Conservation (phyloP, 2,113 vertebrate genomes). For the Ictidomys tridecemlineatus region DNA sequence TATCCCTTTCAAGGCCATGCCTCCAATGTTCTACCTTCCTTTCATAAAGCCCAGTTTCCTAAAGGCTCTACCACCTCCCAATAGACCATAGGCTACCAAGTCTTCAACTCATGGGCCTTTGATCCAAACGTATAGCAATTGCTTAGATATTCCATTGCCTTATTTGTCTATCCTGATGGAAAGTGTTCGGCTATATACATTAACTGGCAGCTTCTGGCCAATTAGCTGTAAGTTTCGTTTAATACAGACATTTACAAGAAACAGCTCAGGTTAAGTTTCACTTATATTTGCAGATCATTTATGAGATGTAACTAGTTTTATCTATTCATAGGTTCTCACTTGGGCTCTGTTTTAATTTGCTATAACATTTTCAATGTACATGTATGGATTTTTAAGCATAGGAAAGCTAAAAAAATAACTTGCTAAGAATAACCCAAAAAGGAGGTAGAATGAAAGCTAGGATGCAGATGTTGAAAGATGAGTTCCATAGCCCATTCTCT, state of each 20-base stretch:
- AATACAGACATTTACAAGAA: not conserved
- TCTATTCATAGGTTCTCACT: not conserved
- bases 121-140: not conserved
- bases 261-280: not conserved
- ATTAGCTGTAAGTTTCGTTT: not conserved
- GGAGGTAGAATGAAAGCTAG: not conserved
- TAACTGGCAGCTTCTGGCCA: not conserved
- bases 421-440: not conserved
- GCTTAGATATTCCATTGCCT: not conserved
- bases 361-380: not conserved
- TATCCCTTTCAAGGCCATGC: not conserved
- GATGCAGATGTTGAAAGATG: not conserved
- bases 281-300: not conserved
- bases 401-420: not conserved
- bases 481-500: not conserved
- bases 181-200: not conserved
- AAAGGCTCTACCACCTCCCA: not conserved
- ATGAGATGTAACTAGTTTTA: not conserved
- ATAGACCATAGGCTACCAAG: no score
- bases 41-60: not conserved
- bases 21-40: not conserved
- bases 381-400: not conserved
- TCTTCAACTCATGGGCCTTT: not conserved
- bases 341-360: not conserved
- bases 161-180: not conserved